Evolutionary conservation across 2,888 invertebrate genomes (phyloP).

Genomic region (Steinernema carpocapsae): DNA sequence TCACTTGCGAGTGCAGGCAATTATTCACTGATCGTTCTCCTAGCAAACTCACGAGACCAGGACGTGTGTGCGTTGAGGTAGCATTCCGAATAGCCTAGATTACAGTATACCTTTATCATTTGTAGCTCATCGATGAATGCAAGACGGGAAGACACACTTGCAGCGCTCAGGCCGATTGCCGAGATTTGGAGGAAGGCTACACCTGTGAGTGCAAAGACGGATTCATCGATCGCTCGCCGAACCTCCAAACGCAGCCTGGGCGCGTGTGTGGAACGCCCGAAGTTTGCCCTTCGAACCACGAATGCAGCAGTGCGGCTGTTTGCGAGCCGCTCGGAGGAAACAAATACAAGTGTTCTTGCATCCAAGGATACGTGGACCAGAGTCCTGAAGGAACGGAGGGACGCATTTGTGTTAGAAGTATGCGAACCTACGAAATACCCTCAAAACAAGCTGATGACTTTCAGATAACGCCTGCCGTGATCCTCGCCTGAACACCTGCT

Average conservation of each 20-base stretch:
- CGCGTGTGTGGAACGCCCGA: slow-evolving; percentile 67
- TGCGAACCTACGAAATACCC: slow-evolving; percentile 33
- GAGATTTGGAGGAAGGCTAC: slow-evolving; percentile 68
- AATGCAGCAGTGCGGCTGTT: slow-evolving; percentile 67
- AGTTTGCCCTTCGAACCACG: slow-evolving; percentile 67
- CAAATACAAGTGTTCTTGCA: slow-evolving; percentile 67
- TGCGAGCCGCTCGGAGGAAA: slow-evolving; percentile 68
- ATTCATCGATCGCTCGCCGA: slow-evolving; percentile 67
- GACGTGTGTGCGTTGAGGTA: slow-evolving; percentile 64
- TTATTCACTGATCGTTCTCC: slow-evolving; percentile 67
- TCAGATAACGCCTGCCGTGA: slow-evolving; percentile 67
- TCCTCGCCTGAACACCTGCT: slow-evolving; percentile 67
- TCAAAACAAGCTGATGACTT: slow-evolving; percentile 18
- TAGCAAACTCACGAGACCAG: slow-evolving; percentile 60
- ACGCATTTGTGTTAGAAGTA: slow-evolving; percentile 65
- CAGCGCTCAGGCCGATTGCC: slow-evolving; percentile 66
- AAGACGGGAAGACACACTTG: slow-evolving; percentile 62
- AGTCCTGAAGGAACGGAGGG: slow-evolving; percentile 59
- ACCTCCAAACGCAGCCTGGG: slow-evolving; percentile 65
- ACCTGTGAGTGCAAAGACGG: slow-evolving; percentile 69
- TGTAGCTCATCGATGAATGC: slow-evolving; percentile 63
- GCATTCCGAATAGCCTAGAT: background rate
- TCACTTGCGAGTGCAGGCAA: slow-evolving; percentile 65
- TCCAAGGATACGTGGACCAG: slow-evolving; percentile 67
- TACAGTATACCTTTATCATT: background rate